A percentile compares a stretch with the other conserved stretches of the same genome.
Evolutionary conservation across 2,888 invertebrate species (phyloP).

Genomic region (Tipula unca): DNA sequence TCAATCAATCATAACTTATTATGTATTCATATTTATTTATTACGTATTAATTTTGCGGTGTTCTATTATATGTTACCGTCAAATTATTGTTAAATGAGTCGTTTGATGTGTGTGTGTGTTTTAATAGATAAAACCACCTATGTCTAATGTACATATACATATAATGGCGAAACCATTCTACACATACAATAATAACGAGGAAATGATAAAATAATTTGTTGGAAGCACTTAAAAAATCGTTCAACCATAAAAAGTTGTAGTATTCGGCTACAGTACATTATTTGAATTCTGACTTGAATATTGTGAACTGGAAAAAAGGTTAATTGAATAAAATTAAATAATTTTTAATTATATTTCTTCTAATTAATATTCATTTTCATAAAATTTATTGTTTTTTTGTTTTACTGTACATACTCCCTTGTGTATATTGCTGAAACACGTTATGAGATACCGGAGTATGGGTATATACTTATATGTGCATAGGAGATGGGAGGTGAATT

Average conservation of each 20-base stretch:
- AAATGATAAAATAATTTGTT: neutral
- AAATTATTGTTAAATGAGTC: neutral
- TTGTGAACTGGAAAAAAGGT: neutral
- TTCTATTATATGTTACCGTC: no score
- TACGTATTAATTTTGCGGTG: neutral
- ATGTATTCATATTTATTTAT: neutral
- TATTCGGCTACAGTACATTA: no score
- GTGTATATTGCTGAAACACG: neutral
- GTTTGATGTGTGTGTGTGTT: neutral
- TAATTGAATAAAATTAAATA: neutral
- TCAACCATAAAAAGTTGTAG: neutral
- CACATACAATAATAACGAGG: neutral
- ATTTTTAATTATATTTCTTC: neutral
- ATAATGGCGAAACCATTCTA: neutral
- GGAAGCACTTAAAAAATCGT: neutral
- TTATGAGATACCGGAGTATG: neutral
- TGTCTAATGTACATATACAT: neutral
- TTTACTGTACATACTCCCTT: neutral
- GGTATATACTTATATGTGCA: neutral
- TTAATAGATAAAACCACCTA: neutral
- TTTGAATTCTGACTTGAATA: neutral
- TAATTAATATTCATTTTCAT: neutral
- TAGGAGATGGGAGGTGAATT: neutral
- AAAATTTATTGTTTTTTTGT: neutral
- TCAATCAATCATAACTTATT: neutral